phyloP scores from a whole-genome alignment of 2,888 invertebrate genomes.

The Resseliella maxima region DNA sequence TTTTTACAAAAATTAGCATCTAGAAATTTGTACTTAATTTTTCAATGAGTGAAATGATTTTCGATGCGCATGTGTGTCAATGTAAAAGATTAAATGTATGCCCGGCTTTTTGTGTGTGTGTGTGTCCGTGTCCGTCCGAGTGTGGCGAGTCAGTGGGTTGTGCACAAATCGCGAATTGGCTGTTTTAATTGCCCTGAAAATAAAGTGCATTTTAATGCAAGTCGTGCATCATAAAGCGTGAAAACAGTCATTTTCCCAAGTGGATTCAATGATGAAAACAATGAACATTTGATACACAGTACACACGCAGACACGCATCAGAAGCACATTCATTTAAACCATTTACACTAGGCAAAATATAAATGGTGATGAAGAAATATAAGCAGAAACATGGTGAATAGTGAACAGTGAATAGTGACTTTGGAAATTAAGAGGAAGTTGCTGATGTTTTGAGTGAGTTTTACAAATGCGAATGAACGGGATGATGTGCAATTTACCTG shows the following conservation, averaged over 20 bases:
- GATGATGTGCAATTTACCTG: constrained; percentile 30
- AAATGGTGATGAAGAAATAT: neutral
- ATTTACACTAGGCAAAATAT: no score
- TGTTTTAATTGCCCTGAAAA: constrained; percentile 22
- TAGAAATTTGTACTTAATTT: no score
- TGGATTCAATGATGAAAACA: neutral
- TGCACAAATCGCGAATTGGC: neutral
- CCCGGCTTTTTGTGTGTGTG: no score
- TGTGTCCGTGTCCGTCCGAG: neutral
- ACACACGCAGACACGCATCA: constrained; percentile 32
- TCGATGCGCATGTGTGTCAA: no score
- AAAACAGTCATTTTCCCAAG: constrained; percentile 21
- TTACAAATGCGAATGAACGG: neutral
- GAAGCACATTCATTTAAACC: neutral
- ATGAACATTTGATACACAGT: constrained; percentile 31
- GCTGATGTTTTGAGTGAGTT: neutral
- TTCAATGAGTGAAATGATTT: no score
- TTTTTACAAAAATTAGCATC: no score
- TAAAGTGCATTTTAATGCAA: constrained; percentile 38
- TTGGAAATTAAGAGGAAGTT: neutral
- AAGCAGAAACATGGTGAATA: neutral
- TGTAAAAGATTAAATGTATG: no score
- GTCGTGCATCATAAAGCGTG: constrained; percentile 38
- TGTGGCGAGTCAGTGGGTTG: neutral
- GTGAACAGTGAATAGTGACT: neutral